Base-by-base conservation (phyloP, 2,113 vertebrate species). In the Pachypanchax playfairii region DNA sequence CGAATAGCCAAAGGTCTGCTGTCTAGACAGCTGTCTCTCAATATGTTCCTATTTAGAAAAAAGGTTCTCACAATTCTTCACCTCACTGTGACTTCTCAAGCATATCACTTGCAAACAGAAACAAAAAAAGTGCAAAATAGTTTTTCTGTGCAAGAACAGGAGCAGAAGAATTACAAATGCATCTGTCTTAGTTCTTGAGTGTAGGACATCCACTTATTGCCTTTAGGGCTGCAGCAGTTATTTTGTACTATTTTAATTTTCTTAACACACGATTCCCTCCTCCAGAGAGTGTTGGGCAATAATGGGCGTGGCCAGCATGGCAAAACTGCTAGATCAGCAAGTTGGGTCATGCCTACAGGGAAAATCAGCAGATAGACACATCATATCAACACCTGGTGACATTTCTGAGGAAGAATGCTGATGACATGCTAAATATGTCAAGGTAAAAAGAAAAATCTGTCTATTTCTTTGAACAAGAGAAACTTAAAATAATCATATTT, bases 1-100 rank as follows among this genome's bases (percentile, higher is more conserved):
- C 8, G 44, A 57, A 69, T 17, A 57, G 46, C 35, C 31, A 20
- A 68, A 67, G 51, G 56, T 59, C 42, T 62, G 43, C 39, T 33
- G 69, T 73, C 80, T 67, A 77, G 73, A 77, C 69, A 63, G 48
- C 35, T 44, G 52, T 72, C 44, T 56, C 46, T 43, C 36, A 53
- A 12, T n/a, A 31, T 28, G 20, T 8, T 2, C 22, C 65, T 14
- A 18, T 28, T 53, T 61, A 70, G 15, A 22, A 26, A 25, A 63
- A 44, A 21, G 22, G 47, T 43, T 28, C 25, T 60, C 25, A 20
- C 29, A 24, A 24, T 43, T 25, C 31, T 54, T 64, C 41, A 54
- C 56, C 51, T 53, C 49, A 1, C 29, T 2, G 2, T 56, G 70
- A 75, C 55, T 41, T 59, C 44, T 5, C 12, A 17, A 43, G 25